A percentile compares a stretch with the other conserved stretches of the same genome.
phyloP scores from a whole-genome alignment of 2,888 invertebrate species.

The Zaprionus lineosus region DNA sequence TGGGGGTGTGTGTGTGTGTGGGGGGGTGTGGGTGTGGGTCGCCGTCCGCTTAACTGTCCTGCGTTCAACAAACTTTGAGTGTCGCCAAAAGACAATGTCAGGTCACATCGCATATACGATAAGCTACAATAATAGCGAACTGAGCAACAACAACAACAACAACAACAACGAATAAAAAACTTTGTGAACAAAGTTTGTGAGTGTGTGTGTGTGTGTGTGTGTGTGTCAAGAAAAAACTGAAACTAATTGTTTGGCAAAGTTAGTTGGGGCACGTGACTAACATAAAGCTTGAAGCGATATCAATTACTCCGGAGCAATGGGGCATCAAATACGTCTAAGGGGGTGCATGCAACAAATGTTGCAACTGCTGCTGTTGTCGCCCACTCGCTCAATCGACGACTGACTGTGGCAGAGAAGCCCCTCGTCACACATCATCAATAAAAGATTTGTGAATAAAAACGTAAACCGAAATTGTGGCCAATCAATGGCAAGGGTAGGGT shows the following conservation, averaged over 20 bases:
- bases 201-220: too few species aligned
- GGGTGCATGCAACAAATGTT: constrained; percentile 33
- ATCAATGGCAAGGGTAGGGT: too few species aligned
- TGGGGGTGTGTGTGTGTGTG: constrained; percentile 38
- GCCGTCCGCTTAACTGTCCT: constrained; percentile 38
- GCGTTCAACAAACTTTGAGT: constrained; percentile 25
- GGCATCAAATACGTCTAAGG: constrained; percentile 53
- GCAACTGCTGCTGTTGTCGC: constrained; percentile 7
- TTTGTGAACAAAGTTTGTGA: constrained; percentile 32
- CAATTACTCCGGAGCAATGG: constrained; percentile 65
- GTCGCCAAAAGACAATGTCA: constrained; percentile 41
- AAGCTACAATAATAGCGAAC: constrained; percentile 45
- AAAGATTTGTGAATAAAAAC: constrained; percentile 58
- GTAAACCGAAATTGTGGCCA: constrained; percentile 63
- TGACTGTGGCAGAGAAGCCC: constrained; percentile 8
- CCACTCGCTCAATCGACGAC: background rate
- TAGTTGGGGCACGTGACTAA: constrained; percentile 67
- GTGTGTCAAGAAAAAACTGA: constrained; percentile 38
- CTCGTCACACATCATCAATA: constrained; percentile 74
- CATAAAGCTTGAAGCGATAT: constrained; percentile 52
- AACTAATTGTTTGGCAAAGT: constrained; percentile 74
- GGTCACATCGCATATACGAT: constrained; percentile 39
- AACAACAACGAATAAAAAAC: constrained; percentile 33
- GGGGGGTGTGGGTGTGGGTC: constrained; percentile 33
- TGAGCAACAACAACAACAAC: constrained; percentile 5